Evolutionary conservation across 2,888 invertebrate genomes (phyloP), one percentile per base, ranked within the genome.

Genomic region (Plusia festucae): DNA sequence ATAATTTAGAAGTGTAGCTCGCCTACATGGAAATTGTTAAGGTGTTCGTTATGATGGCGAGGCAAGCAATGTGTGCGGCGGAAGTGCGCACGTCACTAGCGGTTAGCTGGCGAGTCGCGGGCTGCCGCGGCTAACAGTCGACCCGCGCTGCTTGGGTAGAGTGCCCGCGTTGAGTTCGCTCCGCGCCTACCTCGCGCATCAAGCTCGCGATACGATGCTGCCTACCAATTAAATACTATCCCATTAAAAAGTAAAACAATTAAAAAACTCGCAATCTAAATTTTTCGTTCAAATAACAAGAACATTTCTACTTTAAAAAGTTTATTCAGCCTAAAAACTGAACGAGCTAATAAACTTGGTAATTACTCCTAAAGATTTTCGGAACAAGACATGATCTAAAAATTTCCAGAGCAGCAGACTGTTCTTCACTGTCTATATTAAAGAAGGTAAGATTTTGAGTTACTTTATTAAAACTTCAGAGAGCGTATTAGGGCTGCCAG

Each of bases 31-130:
- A 24, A 18, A 40, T 32, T 16, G 34, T 30, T n/a, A 51, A 61
- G 58, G 59, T 71, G 63, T 62, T 53, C 53, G 63, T 54, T 59
- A 52, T 66, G 68, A 72, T 61, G 40, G 60, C 55, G 53, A 68
- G 32, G 60, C 53, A 55, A 68, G 60, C 54, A 59, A 74, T 62
- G 64, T 68, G 73, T 73, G 53, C 68, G 66, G 34, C 49, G 72
- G 67, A 76, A 76, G 62, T 82, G 83, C 80, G 85, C 85, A 79
- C 86, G 76, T 85, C 88, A 76, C 88, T 82, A 81, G 73, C 68
- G 60, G 64, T 55, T 67, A 49, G 67, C 53, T 54, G 22, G 67
- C 67, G 67, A 60, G 30, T 60, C 60, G 68, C 59, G 61, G 55
- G 51, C 70, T 55, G 66, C 60, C 51, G 32, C 70, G 63, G 49